Percentiles rank a stretch among this genome's conserved stretches.
Evolutionary conservation across 2,888 invertebrate species (phyloP).

Genomic region (Macrophya alboannulata): DNA sequence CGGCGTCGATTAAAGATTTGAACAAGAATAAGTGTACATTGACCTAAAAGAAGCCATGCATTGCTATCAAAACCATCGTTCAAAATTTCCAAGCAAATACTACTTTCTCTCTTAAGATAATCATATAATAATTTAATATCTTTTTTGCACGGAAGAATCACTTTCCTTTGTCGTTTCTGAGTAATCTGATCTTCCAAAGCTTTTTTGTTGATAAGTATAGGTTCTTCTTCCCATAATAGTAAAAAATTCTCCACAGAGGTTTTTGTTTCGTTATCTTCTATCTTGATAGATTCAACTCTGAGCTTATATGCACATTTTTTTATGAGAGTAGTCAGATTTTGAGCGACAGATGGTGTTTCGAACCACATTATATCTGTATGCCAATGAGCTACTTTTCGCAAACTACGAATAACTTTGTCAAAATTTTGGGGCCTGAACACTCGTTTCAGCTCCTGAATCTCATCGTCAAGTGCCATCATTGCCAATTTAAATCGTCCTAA

Average conservation of each 20-base stretch:
- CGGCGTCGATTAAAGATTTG: constrained; percentile 8
- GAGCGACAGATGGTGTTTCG: neutral
- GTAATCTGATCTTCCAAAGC: constrained; percentile 28
- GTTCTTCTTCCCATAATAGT: constrained; percentile 49
- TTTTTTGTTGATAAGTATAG: constrained; percentile 42
- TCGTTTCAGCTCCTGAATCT: constrained; percentile 55
- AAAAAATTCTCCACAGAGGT: constrained; percentile 12
- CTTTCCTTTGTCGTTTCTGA: constrained; percentile 36
- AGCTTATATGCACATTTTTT: neutral
- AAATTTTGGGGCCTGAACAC: constrained; percentile 58
- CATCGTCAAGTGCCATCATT: constrained; percentile 22
- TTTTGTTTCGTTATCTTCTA: neutral
- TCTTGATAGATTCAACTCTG: neutral
- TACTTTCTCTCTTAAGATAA: constrained; percentile 30
- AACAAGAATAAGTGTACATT: constrained; percentile 26
- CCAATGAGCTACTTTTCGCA: constrained; percentile 52
- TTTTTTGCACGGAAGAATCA: constrained; percentile 42
- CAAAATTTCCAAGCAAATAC: constrained; percentile 20
- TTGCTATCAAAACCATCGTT: constrained; percentile 21
- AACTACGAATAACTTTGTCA: constrained; percentile 46
- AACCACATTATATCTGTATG: neutral
- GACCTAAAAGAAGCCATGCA: constrained; percentile 15
- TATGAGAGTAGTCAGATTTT: neutral
- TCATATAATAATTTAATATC: constrained; percentile 43
- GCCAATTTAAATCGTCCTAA: constrained; percentile 55